A percentile compares a stretch with the other conserved stretches of the same genome.
phyloP scores from a whole-genome alignment of 2,797 vertebrate genomes.

The Galaxias olidus region DNA sequence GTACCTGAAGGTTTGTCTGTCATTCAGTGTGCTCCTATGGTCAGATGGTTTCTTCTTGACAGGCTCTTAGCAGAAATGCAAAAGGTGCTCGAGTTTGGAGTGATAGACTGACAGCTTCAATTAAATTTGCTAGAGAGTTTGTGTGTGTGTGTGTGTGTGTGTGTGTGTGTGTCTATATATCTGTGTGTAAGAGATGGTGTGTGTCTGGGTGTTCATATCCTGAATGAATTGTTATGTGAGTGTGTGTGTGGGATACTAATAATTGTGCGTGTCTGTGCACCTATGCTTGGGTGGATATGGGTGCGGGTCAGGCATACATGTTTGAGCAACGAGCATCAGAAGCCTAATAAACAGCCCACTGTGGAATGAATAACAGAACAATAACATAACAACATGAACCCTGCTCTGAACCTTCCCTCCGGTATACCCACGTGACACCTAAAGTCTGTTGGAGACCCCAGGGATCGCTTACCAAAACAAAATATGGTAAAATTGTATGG shows the following conservation, averaged over 20 bases:
- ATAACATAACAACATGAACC: slow-evolving; percentile 35
- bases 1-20: no score
- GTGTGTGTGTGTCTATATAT: slow-evolving; percentile 22
- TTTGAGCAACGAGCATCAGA: slow-evolving; percentile 35
- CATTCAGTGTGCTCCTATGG: slow-evolving; percentile 23
- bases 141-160: slow-evolving; percentile 9
- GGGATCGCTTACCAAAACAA: no score
- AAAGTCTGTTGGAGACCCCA: no score
- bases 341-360: slow-evolving; percentile 34
- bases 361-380: slow-evolving; percentile 41
- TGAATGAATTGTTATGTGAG: no score
- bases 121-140: neutral
- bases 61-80: slow-evolving; percentile 43
- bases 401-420: slow-evolving; percentile 18
- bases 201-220: no score
- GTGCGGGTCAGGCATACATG: no score
- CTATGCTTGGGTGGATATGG: no score
- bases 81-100: slow-evolving; percentile 25
- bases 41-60: slow-evolving; percentile 46
- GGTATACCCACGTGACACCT: neutral
- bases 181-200: slow-evolving; percentile 9
- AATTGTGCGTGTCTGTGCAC: no score
- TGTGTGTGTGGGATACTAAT: no score
- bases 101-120: slow-evolving; percentile 40
- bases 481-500: no score